Conservation (phyloP, 2,888 invertebrate species). For the Hypomecis atomaria region DNA sequence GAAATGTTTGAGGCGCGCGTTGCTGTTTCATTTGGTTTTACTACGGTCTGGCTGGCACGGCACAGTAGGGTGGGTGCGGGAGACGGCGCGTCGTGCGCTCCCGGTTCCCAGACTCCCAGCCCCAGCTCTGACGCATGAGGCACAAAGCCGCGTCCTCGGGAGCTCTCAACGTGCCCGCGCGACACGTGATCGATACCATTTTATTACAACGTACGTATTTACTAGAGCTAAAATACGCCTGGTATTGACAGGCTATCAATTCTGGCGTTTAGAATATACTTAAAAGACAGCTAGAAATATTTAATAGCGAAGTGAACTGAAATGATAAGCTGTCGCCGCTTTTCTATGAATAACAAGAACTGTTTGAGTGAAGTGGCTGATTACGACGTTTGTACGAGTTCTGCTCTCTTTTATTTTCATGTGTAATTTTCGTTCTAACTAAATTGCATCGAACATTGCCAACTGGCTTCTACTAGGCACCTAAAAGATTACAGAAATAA, state of each 20-base stretch:
- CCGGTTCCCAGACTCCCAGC: constrained; percentile 19
- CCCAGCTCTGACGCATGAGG: no score
- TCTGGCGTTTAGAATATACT: constrained; percentile 1
- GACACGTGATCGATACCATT: constrained; percentile 45
- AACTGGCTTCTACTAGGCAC: no score
- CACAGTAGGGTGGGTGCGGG: constrained; percentile 30
- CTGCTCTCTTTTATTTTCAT: no score
- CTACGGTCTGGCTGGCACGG: neutral
- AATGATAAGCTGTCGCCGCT: neutral
- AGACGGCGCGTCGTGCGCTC: constrained; percentile 45
- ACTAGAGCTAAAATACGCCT: constrained; percentile 21
- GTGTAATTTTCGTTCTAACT: no score
- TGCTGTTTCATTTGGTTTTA: neutral
- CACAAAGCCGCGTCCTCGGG: neutral
- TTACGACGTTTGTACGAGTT: no score
- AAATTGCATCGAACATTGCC: no score
- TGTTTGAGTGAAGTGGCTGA: no score
- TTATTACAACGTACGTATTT: constrained; percentile 27
- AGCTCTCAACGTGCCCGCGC: constrained; percentile 31
- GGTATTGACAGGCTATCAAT: constrained; percentile 24
- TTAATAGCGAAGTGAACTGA: neutral
- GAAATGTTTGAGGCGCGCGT: neutral
- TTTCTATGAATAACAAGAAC: neutral
- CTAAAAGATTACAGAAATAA: neutral
- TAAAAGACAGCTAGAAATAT: neutral